phyloP scores from a whole-genome alignment of 2,797 vertebrate genomes.

The Syncerus caffer region DNA sequence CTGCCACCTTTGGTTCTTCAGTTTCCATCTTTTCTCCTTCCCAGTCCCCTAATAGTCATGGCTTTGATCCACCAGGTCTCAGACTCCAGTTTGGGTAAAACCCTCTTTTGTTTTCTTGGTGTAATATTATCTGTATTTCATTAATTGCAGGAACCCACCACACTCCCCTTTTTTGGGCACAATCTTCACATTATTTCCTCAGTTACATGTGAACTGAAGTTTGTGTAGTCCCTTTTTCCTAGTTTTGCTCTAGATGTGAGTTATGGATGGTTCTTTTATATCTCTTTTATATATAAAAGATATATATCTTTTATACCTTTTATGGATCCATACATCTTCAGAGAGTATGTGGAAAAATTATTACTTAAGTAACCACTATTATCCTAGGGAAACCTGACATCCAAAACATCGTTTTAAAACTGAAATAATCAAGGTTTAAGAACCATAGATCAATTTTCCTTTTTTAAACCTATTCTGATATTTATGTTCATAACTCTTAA shows the following conservation, averaged over 20 bases:
- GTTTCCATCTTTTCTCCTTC: background rate
- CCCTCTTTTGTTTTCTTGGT: background rate
- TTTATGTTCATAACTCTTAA: slow-evolving; percentile 9
- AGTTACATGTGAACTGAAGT: background rate
- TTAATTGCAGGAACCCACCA: background rate
- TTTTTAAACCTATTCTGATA: background rate
- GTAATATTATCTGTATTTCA: background rate
- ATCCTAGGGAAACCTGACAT: background rate
- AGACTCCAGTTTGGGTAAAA: background rate
- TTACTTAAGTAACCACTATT: background rate
- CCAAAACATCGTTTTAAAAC: background rate
- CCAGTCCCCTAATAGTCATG: background rate
- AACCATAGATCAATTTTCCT: background rate
- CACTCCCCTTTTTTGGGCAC: background rate
- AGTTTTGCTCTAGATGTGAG: background rate
- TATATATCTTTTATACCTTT: background rate
- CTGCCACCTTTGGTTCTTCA: background rate
- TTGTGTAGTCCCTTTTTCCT: background rate
- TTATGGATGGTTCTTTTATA: background rate
- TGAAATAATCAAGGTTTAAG: slow-evolving; percentile 43
- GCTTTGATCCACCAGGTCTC: background rate
- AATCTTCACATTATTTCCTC: background rate
- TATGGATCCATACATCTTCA: background rate
- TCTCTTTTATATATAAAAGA: background rate
- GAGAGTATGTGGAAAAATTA: background rate